A percentile compares a stretch with the other conserved stretches of the same genome.
Evolutionary conservation across 2,888 invertebrate species (phyloP).

Genomic region (Lasioglossum figueresi): DNA sequence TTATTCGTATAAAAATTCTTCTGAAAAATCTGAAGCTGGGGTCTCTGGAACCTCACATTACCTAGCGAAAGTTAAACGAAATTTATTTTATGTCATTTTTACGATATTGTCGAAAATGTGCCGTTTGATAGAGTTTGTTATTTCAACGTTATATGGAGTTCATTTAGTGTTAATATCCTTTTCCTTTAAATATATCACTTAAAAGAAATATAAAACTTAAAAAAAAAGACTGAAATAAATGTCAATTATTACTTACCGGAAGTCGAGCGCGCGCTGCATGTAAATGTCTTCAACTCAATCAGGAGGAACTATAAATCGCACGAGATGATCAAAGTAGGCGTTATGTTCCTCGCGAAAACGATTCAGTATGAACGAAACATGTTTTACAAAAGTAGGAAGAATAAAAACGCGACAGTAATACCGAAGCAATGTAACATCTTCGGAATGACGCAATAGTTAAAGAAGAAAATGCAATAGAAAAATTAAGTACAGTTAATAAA

Average conservation of each 20-base stretch:
- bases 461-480: neutral
- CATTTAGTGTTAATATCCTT: no score
- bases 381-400: conserved; percentile 12
- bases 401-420: conserved; percentile 4
- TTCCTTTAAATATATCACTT: no score
- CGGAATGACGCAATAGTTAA: neutral
- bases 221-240: neutral
- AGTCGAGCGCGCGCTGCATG: neutral
- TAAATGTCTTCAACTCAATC: neutral
- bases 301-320: conserved; percentile 3
- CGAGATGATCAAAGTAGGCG: neutral
- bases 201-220: neutral
- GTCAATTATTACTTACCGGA: conserved; percentile 1
- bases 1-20: no score
- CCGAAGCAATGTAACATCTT: neutral
- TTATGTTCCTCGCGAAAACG: neutral
- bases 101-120: no score
- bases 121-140: no score
- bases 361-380: conserved; percentile 17
- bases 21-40: no score
- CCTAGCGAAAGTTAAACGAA: no score
- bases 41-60: no score
- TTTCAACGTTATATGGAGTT: no score
- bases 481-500: neutral
- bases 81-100: no score